Evolutionary conservation across 2,113 vertebrate genomes (phyloP).

Genomic region (Periophthalmodon schlosseri): DNA sequence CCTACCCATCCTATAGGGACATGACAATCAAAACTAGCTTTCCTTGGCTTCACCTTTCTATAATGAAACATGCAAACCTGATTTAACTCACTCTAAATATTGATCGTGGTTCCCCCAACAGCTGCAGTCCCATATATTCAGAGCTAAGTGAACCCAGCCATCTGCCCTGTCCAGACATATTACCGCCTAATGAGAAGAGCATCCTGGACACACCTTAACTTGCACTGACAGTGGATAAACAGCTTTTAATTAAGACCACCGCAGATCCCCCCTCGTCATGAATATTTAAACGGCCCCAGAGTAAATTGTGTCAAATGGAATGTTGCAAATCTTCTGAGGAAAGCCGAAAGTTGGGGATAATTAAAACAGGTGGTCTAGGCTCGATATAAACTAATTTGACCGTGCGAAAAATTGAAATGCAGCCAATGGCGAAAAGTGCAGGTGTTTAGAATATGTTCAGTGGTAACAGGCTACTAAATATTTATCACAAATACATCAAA

Average conservation of each 20-base stretch:
- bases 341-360: not conserved
- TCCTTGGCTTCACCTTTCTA: slow-evolving; percentile 12
- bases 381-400: not conserved
- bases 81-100: slow-evolving; percentile 26
- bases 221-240: not conserved
- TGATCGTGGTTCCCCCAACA: slow-evolving; percentile 25
- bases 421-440: not conserved
- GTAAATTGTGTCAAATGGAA: slow-evolving; percentile 1
- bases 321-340: not conserved
- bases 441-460: not conserved
- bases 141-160: slow-evolving; percentile 53
- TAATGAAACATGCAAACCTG: slow-evolving; percentile 39
- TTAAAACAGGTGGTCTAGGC: not conserved
- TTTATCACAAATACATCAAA: no score
- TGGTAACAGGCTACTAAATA: not conserved
- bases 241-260: slow-evolving; percentile 1
- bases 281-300: not conserved
- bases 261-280: not conserved
- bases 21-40: slow-evolving; percentile 18
- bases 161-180: slow-evolving; percentile 60
- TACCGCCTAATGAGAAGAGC: slow-evolving; percentile 30
- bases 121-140: slow-evolving; percentile 24
- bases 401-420: not conserved
- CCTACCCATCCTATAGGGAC: slow-evolving; percentile 35
- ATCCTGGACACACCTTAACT: slow-evolving; percentile 23